These are phyloP conservation scores for Lepeophtheirus salmonis DNA, from an alignment of 1,140 invertebrate species.

Conservation along the genomic window DNA sequence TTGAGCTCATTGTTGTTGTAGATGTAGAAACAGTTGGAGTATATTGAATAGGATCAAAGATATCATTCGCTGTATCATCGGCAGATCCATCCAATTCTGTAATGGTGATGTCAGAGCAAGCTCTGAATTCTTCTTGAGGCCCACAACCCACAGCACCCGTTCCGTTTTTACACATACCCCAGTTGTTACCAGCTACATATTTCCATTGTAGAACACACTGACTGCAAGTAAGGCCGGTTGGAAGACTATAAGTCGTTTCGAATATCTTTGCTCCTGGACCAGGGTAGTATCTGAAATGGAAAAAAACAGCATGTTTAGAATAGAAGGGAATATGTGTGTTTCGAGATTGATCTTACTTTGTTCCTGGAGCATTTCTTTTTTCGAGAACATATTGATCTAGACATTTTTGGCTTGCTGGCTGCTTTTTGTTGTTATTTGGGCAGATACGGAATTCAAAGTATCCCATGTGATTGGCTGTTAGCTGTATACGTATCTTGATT, in stretches of 20 bases:
- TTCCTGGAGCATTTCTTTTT: slow-evolving; percentile 30
- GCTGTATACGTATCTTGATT: slow-evolving; percentile 41
- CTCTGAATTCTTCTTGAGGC: slow-evolving; percentile 64
- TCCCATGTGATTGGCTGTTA: slow-evolving; percentile 43
- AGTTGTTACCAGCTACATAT: slow-evolving; percentile 41
- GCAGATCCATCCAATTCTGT: slow-evolving; percentile 29
- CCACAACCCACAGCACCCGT: slow-evolving; percentile 55
- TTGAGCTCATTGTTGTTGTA: slow-evolving; percentile 5
- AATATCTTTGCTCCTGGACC: slow-evolving; percentile 53
- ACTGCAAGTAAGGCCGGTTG: slow-evolving; percentile 43
- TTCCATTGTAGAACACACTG: slow-evolving; percentile 64
- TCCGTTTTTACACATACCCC: slow-evolving; percentile 30
- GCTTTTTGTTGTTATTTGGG: slow-evolving; percentile 35
- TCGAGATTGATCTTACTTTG: no score
- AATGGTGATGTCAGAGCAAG: slow-evolving; percentile 60
- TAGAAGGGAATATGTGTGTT: no score
- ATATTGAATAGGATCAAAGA: neutral
- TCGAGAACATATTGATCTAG: slow-evolving; percentile 47
- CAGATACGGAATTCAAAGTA: slow-evolving; percentile 74
- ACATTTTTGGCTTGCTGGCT: slow-evolving; percentile 44
- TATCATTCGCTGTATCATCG: slow-evolving; percentile 23
- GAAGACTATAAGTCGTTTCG: slow-evolving; percentile 47
- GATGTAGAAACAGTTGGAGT: neutral
- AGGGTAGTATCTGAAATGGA: slow-evolving; percentile 40
- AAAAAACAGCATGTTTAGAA: slow-evolving; percentile 2